These are phyloP conservation scores for Chaetophractus vellerosus DNA, from an alignment of 2,797 vertebrate genomes.

Conservation along the genomic window DNA sequence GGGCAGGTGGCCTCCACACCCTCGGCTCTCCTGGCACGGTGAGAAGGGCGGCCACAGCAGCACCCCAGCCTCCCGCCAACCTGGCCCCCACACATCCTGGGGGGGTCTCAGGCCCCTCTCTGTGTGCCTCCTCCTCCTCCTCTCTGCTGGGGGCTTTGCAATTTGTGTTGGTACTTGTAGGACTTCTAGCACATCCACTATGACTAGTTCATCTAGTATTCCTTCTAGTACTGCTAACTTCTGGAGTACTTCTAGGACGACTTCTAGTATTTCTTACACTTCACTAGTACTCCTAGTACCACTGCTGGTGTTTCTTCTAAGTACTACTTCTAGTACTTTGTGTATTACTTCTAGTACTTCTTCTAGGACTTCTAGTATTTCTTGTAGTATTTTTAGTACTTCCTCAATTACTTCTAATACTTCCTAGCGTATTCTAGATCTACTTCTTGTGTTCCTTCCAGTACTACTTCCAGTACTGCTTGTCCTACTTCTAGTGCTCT, in stretches of 20 bases:
- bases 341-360: too few relatives aligned
- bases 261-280: fast-evolving
- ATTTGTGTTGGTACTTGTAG: neutral
- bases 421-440: neutral
- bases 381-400: too few relatives aligned
- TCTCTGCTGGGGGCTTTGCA: fast-evolving
- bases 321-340: neutral
- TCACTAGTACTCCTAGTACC: neutral
- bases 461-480: neutral
- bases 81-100: too few relatives aligned
- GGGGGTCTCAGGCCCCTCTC: too few relatives aligned
- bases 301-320: neutral
- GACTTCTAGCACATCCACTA: fast-evolving
- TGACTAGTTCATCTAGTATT: fast-evolving
- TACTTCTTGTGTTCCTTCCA: neutral
- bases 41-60: too few relatives aligned
- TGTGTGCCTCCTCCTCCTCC: too few relatives aligned
- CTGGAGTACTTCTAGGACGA: neutral
- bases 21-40: too few relatives aligned
- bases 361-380: neutral
- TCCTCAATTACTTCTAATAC: too few relatives aligned
- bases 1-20: too few relatives aligned
- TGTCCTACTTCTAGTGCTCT: neutral
- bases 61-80: too few relatives aligned
- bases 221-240: neutral